Conservation (phyloP, 2,888 invertebrate species). For the Agrotis clavis region DNA sequence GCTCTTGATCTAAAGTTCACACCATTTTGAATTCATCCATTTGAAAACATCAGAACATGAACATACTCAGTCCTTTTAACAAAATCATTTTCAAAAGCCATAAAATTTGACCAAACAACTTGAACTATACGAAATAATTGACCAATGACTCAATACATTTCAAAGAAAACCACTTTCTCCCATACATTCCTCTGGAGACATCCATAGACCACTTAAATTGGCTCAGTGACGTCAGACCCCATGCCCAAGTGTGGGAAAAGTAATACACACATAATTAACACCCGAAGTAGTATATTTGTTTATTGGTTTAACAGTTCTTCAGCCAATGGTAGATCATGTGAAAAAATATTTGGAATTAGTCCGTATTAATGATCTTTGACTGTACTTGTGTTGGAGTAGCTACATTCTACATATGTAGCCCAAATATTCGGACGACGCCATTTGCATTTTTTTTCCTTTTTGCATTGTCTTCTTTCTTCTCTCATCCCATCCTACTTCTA, state of each 20-base stretch:
- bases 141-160: conserved; percentile 52
- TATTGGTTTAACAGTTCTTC: conserved; percentile 65
- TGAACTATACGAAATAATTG: conserved; percentile 36
- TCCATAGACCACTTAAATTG: conserved; percentile 66
- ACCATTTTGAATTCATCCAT: too few species aligned
- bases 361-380: neutral
- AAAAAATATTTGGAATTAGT: conserved; percentile 14
- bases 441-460: neutral
- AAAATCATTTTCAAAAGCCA: neutral
- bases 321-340: conserved; percentile 31
- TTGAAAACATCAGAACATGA: neutral
- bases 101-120: conserved; percentile 26
- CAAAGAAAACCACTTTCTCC: conserved; percentile 48
- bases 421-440: neutral
- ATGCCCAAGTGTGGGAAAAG: conserved; percentile 79
- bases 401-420: neutral
- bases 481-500: too few species aligned
- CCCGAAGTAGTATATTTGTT: conserved; percentile 72
- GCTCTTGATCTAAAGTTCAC: neutral
- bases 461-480: neutral
- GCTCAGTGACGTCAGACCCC: conserved; percentile 68
- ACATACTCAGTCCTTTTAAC: neutral
- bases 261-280: conserved; percentile 76
- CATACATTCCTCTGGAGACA: conserved; percentile 51
- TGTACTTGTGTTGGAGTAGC: neutral